Base-by-base conservation (phyloP, 2,888 invertebrate genomes). In the Sinelater perroti region DNA sequence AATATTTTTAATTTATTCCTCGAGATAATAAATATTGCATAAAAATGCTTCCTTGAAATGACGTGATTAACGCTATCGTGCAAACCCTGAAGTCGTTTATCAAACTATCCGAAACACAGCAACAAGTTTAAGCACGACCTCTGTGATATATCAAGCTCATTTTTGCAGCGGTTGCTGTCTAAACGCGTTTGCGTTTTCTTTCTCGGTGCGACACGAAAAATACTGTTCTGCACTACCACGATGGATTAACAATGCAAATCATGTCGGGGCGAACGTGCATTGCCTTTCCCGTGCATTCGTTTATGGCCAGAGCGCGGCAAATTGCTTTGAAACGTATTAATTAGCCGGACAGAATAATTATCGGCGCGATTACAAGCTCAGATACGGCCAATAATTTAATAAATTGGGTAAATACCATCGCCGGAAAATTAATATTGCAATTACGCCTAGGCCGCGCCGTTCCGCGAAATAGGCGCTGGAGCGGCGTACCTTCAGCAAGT, bases 281-380 rank as follows among this genome's bases (percentile, higher is more conserved):
- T 16, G 18, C 44, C 30, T 44, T 44, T 44, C 30, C n/a, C 26
- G 16, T 3, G 28, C 30, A 40, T 44, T 28, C 44, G 13, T 30
- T 44, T 17, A 24, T 2, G 11, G 24, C n/a, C 24, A 17, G 26
- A 30, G 11, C 44, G 28, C 30, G 17, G 30, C 44, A 28, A 44
- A 44, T 44, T 44, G 28, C 4, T 28, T 42, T 28, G 30, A 44
- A 44, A 44, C 30, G 44, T 44, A 44, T 44, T 44, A 44, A 44
- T 44, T 44, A 44, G 16, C 30, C 30, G 18, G 28, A 44, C 30
- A 30, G 28, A 30, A 44, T 44, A 44, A 30, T 44, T 44, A 30
- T 30, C 30, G 8, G 30, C 28, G 3, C 17, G 44, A 44, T 44
- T 44, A 44, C 44, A 30, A 30, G 44, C 18, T 30, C 13, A 30